Percentiles rank a stretch among this genome's conserved stretches.
Conservation (phyloP, 2,797 vertebrate species). For the Amblyraja radiata region DNA sequence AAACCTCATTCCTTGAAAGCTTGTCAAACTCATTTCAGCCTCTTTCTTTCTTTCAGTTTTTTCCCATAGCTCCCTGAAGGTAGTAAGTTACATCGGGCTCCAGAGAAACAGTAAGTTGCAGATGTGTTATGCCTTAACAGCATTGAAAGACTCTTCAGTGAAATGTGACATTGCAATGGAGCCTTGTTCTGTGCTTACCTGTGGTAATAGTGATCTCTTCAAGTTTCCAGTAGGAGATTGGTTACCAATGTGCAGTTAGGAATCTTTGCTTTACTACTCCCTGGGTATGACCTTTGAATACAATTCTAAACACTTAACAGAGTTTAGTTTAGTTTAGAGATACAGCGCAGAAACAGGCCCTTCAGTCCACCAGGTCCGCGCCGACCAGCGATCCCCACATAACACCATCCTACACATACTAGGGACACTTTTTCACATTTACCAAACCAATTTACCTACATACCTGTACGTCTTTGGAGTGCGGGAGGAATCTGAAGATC, state of each 20-base stretch:
- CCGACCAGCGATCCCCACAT: no score
- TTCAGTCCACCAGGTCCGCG: no score
- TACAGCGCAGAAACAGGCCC: no score
- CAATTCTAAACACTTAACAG: background rate
- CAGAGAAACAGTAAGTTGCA: background rate
- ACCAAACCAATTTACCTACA: no score
- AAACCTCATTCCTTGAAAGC: background rate
- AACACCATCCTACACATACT: no score
- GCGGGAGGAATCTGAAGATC: no score
- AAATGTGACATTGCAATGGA: background rate
- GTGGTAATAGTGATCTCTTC: background rate
- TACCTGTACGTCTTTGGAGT: no score
- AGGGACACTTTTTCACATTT: no score
- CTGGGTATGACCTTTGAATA: background rate
- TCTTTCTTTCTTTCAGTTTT: background rate
- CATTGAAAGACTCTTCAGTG: background rate
- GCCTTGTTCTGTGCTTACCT: background rate
- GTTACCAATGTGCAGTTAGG: background rate
- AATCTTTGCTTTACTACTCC: background rate
- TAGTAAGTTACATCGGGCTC: background rate
- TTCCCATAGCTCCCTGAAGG: background rate
- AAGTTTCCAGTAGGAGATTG: background rate
- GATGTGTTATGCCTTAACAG: background rate
- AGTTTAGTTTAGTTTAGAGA: no score
- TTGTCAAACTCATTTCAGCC: no score